Percentiles rank a stretch among this genome's conserved stretches.
These are phyloP conservation scores for Hippocampus zosterae DNA, from an alignment of 2,113 vertebrate genomes.

Conservation along the genomic window DNA sequence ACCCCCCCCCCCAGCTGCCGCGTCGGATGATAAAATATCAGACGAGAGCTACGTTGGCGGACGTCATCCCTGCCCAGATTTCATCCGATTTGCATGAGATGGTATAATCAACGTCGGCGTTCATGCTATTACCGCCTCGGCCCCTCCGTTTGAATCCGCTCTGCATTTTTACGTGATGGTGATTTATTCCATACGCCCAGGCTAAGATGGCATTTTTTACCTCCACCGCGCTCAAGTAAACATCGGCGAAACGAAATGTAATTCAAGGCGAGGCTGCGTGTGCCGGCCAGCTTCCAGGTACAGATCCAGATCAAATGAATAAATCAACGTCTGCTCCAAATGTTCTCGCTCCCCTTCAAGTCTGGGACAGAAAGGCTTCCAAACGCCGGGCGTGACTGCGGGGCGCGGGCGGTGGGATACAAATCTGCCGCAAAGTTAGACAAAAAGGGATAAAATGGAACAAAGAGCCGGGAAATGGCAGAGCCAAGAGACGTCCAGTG, in stretches of 20 bases:
- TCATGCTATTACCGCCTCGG: constrained; percentile 10
- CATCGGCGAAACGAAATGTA: constrained; percentile 21
- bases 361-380: constrained; percentile 10
- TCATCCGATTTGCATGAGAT: constrained; percentile 7
- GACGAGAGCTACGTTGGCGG: constrained; percentile 1
- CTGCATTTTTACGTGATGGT: constrained; percentile 23
- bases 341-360: constrained; percentile 30
- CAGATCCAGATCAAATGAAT: constrained; percentile 37
- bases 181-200: constrained; percentile 8
- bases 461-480: constrained; percentile 6
- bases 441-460: constrained; percentile 8
- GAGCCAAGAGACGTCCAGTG: constrained; percentile 15
- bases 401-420: not conserved
- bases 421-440: constrained; percentile 7
- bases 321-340: constrained; percentile 35
- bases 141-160: constrained; percentile 12
- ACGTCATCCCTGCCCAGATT: not conserved
- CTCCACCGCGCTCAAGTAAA: constrained; percentile 23
- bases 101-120: constrained; percentile 15
- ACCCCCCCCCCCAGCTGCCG: not conserved
- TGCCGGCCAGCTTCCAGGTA: constrained; percentile 12
- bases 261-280: constrained; percentile 16
- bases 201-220: constrained; percentile 24
- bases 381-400: not conserved
- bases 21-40: constrained; percentile 4